Evolutionary conservation across 2,888 invertebrate species (phyloP).

Genomic region (Drosophila dives): DNA sequence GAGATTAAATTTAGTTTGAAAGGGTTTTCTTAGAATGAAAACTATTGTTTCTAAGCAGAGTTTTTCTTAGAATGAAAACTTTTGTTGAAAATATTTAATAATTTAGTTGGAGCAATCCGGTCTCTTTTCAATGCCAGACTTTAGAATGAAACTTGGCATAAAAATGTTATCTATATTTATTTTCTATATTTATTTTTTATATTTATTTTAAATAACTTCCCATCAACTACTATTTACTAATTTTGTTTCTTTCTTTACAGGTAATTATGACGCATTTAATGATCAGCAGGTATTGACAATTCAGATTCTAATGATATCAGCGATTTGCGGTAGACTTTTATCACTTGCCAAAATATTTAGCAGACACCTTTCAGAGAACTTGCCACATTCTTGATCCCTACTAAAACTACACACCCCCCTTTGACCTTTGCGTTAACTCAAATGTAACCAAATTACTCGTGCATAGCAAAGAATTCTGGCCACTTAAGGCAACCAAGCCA

Average conservation of each 20-base stretch:
- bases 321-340: neutral
- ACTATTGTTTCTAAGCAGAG: no score
- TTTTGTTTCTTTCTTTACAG: constrained; percentile 44
- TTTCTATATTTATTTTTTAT: neutral
- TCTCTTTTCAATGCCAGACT: neutral
- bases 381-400: constrained; percentile 2
- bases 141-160: neutral
- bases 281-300: neutral
- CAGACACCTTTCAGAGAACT: neutral
- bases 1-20: neutral
- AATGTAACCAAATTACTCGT: constrained; percentile 65
- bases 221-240: constrained; percentile 2
- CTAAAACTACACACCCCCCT: constrained; percentile 37
- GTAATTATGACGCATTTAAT: constrained; percentile 32
- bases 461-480: constrained; percentile 56
- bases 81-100: neutral
- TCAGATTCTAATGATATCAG: neutral
- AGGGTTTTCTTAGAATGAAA: neutral
- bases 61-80: neutral
- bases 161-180: neutral
- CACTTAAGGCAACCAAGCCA: constrained; percentile 14
- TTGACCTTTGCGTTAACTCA: constrained; percentile 51
- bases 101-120: neutral
- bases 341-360: neutral
- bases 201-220: neutral